phyloP scores from a whole-genome alignment of 2,797 vertebrate genomes.

The Hafferia zeledoni region DNA sequence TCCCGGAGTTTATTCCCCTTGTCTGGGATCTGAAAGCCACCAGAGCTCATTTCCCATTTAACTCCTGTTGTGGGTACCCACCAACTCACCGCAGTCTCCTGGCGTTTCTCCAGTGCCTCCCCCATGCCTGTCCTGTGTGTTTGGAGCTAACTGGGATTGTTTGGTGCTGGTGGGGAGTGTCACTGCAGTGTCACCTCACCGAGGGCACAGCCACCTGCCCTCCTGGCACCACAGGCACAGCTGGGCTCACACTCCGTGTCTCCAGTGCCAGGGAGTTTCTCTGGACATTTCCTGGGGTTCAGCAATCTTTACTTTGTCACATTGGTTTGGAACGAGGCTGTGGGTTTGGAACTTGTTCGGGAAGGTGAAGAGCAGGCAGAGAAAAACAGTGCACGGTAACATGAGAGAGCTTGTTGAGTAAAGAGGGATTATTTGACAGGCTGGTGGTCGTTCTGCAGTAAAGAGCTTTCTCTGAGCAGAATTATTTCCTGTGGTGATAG shows the following conservation, averaged over 20 bases:
- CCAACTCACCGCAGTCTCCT: fast-evolving
- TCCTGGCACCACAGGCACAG: not conserved
- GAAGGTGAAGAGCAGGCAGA: not conserved
- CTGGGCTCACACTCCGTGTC: not conserved
- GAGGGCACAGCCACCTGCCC: not conserved
- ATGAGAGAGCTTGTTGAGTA: not conserved
- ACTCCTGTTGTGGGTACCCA: fast-evolving
- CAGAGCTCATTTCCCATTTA: not conserved
- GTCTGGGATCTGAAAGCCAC: not conserved
- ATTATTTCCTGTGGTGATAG: not conserved
- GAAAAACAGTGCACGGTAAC: not conserved
- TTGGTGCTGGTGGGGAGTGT: not conserved
- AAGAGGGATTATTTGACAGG: not conserved
- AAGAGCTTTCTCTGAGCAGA: not conserved
- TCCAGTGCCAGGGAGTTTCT: not conserved
- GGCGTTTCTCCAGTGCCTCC: not conserved
- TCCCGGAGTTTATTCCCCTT: not conserved
- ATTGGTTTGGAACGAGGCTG: not conserved
- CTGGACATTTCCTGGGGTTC: not conserved
- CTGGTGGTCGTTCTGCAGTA: not conserved
- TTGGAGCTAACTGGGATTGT: not conserved
- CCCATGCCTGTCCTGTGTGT: fast-evolving
- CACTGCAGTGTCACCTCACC: fast-evolving
- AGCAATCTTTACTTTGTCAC: fast-evolving
- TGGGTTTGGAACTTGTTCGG: not conserved